Conservation (phyloP, 2,113 vertebrate species). For the Cathartes aura region DNA sequence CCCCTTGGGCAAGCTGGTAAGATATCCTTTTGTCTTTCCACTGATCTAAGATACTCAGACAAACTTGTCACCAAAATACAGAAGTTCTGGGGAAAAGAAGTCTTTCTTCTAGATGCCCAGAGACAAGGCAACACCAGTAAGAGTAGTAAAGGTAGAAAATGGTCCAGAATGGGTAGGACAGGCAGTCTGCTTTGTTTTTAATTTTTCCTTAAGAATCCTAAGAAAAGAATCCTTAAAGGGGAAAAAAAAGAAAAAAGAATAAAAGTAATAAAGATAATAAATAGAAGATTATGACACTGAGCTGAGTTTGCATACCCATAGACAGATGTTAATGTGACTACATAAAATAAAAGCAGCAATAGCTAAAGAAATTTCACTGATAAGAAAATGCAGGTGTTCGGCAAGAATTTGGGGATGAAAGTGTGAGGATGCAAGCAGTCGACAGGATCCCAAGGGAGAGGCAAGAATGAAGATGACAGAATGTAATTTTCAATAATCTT, state of each 20-base stretch:
- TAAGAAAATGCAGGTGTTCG: background rate
- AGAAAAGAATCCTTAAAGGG: background rate
- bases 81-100: background rate
- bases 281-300: background rate
- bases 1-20: background rate
- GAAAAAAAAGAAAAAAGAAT: fast-evolving
- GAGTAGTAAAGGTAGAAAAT: background rate
- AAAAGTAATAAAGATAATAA: background rate
- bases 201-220: background rate
- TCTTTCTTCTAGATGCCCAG: background rate
- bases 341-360: background rate
- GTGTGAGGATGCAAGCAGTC: background rate
- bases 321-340: background rate
- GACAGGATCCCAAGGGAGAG: background rate
- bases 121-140: background rate
- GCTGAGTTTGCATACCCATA: background rate
- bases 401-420: background rate
- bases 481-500: background rate
- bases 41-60: background rate
- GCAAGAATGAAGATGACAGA: background rate
- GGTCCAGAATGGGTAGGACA: background rate
- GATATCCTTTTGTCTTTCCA: background rate
- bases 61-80: background rate
- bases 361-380: background rate
- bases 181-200: background rate